phyloP scores from a whole-genome alignment of 1,140 invertebrate genomes.

The Drosophila sechellia region DNA sequence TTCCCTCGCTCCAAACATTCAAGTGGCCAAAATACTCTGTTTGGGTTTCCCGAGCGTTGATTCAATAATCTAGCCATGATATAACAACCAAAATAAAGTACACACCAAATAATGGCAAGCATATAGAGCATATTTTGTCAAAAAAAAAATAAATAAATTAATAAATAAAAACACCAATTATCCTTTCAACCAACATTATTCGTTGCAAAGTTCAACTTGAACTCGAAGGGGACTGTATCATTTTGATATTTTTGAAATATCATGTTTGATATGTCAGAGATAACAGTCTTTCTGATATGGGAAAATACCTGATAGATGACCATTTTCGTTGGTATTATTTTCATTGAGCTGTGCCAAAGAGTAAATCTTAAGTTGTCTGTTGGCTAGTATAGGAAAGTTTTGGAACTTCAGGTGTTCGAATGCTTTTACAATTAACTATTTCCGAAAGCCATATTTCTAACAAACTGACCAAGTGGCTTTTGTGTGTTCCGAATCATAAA shows the following conservation, averaged over 20 bases:
- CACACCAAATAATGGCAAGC: neutral
- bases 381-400: neutral
- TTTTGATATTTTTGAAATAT: constrained; percentile 16
- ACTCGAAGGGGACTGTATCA: neutral
- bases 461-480: too few relatives aligned
- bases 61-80: constrained; percentile 42
- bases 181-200: neutral
- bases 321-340: neutral
- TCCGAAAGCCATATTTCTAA: too few relatives aligned
- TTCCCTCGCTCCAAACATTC: constrained; percentile 16
- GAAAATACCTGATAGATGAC: constrained; percentile 6
- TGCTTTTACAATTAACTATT: neutral
- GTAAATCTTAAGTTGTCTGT: neutral
- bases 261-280: constrained; percentile 25
- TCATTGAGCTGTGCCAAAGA: neutral
- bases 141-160: too few relatives aligned
- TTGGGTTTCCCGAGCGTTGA: constrained; percentile 1
- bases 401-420: neutral
- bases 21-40: neutral
- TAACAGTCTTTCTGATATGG: constrained; percentile 11
- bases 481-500: too few relatives aligned
- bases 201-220: neutral
- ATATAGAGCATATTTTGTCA: too few relatives aligned
- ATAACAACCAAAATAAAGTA: constrained; percentile 21
- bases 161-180: too few relatives aligned